Conservation (phyloP, 92 coral and sea anemone genomes). For the Pocillopora grandis region DNA sequence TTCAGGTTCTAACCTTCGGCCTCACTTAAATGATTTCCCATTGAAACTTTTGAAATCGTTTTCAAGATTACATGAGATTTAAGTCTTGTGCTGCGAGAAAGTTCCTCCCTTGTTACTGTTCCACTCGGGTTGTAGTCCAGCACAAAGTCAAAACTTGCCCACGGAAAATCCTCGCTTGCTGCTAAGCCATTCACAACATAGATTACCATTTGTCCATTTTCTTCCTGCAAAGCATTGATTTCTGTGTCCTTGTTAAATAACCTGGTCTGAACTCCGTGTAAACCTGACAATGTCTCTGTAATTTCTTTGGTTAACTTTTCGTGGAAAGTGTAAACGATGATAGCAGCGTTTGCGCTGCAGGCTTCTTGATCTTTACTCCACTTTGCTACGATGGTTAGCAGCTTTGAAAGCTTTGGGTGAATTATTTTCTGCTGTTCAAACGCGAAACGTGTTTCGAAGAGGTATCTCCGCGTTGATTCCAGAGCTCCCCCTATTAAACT, state of each 20-base stretch:
- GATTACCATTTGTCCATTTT: slow-evolving; percentile 11
- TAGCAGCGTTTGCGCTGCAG: slow-evolving; percentile 26
- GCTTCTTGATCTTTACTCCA: slow-evolving; percentile 40
- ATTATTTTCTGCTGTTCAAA: slow-evolving; percentile 63
- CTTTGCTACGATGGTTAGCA: slow-evolving; percentile 37
- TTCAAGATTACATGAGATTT: slow-evolving; percentile 45
- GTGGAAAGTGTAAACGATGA: slow-evolving; percentile 41
- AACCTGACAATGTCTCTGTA: slow-evolving; percentile 39
- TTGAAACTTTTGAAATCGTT: slow-evolving; percentile 22
- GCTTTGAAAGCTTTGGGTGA: slow-evolving; percentile 81
- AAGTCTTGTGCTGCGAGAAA: slow-evolving; percentile 22
- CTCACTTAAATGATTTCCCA: slow-evolving; percentile 1
- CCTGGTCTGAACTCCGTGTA: slow-evolving; percentile 40
- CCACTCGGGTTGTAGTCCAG: slow-evolving; percentile 70
- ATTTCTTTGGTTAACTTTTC: slow-evolving; percentile 40
- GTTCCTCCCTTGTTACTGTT: slow-evolving; percentile 20
- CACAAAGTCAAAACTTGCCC: slow-evolving; percentile 70
- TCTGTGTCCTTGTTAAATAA: slow-evolving; percentile 21
- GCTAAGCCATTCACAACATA: slow-evolving; percentile 43
- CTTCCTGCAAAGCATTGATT: background rate
- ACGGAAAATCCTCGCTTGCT: slow-evolving; percentile 64
- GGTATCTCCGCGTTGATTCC: slow-evolving; percentile 69
- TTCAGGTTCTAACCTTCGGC: background rate
- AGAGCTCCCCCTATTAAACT: slow-evolving; percentile 60
- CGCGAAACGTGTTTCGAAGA: slow-evolving; percentile 69